Percentiles rank a stretch among this genome's conserved stretches.
Evolutionary conservation across 2,797 vertebrate species (phyloP).

Genomic region (Glyptemys insculpta): DNA sequence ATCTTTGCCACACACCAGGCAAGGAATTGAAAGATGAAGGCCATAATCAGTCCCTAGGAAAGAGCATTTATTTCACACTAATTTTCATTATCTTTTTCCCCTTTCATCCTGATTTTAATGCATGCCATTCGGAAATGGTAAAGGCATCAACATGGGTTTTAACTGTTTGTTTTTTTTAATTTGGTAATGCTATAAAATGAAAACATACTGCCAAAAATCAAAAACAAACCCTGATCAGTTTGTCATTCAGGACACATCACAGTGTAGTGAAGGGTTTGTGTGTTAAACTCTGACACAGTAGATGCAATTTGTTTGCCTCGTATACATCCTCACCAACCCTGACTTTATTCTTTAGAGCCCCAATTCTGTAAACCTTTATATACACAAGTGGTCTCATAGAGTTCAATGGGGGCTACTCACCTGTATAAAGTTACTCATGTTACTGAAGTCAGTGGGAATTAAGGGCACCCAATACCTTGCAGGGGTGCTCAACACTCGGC

Average conservation of each 20-base stretch:
- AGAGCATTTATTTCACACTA: neutral
- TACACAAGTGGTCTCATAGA: neutral
- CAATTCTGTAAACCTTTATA: neutral
- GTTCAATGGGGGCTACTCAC: neutral
- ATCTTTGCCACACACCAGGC: neutral
- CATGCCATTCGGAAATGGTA: neutral
- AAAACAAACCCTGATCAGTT: neutral
- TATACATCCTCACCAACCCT: neutral
- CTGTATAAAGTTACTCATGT: neutral
- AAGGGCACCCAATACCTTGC: neutral
- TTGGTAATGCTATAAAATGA: neutral
- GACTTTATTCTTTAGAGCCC: neutral
- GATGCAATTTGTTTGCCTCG: neutral
- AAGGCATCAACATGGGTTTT: neutral
- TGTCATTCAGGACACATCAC: neutral
- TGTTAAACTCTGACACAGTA: neutral
- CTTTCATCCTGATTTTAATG: neutral
- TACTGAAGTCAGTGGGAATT: neutral
- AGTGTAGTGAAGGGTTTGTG: neutral
- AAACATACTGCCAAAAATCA: neutral
- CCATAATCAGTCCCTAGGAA: neutral
- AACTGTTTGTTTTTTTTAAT: neutral
- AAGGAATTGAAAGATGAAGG: neutral
- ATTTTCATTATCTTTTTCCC: neutral
- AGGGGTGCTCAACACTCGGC: neutral